These are phyloP conservation scores for Bombus picipes DNA, from an alignment of 1,140 invertebrate genomes.

Conservation along the genomic window DNA sequence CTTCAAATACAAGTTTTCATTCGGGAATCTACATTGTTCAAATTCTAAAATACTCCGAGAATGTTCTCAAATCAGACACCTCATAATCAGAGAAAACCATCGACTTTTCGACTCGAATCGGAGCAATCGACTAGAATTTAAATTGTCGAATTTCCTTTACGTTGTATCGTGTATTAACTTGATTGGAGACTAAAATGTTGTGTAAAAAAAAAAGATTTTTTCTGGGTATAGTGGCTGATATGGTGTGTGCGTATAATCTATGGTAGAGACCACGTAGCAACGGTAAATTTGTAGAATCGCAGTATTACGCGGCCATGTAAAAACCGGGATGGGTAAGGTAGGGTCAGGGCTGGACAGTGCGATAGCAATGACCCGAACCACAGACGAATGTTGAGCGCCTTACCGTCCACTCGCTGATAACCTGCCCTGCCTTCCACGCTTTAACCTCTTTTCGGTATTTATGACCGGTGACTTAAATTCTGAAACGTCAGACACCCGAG, in stretches of 20 bases:
- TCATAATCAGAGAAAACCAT: not conserved
- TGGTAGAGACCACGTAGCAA: slow-evolving; percentile 48
- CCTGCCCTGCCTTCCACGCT: slow-evolving; percentile 63
- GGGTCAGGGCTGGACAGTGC: slow-evolving; percentile 75
- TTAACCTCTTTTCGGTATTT: slow-evolving; percentile 74
- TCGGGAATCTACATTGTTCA: not conserved
- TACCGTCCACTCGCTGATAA: slow-evolving; percentile 75
- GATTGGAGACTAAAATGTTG: slow-evolving; percentile 21
- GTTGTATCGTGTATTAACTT: slow-evolving; percentile 4
- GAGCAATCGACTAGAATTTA: not conserved
- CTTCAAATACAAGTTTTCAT: not conserved
- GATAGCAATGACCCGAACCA: slow-evolving; percentile 73
- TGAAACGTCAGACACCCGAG: slow-evolving; percentile 65
- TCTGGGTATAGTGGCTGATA: slow-evolving; percentile 1
- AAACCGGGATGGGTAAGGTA: slow-evolving; percentile 56
- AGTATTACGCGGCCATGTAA: slow-evolving; percentile 51
- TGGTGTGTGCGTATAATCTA: slow-evolving; percentile 59
- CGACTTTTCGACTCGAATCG: not conserved
- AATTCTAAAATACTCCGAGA: not conserved
- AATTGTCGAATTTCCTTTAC: not conserved
- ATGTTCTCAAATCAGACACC: too few relatives aligned
- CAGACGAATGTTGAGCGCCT: slow-evolving; percentile 75
- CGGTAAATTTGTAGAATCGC: slow-evolving; percentile 50
- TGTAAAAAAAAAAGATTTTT: not conserved
- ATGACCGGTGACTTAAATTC: slow-evolving; percentile 75